Evolutionary conservation across 2,888 invertebrate species (phyloP).

Genomic region (Choristoneura rosaceana): DNA sequence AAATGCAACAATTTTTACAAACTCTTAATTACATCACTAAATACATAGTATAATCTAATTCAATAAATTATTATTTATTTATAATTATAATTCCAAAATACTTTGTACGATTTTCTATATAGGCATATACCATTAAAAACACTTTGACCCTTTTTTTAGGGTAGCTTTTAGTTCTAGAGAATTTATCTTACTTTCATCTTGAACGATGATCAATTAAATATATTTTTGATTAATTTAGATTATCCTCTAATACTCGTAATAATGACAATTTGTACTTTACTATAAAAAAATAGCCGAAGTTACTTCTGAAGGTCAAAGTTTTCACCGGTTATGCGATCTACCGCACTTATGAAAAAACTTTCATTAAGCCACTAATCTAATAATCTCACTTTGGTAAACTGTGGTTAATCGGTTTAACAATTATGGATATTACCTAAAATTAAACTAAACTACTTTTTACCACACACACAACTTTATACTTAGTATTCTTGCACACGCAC

Average conservation of each 20-base stretch:
- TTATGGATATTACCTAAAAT: slow-evolving; percentile 47
- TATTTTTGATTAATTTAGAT: no score
- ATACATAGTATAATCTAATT: slow-evolving; percentile 59
- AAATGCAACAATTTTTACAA: slow-evolving; percentile 78
- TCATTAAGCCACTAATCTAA: slow-evolving; percentile 64
- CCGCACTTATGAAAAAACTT: slow-evolving; percentile 25
- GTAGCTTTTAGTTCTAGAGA: not conserved
- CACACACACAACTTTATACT: slow-evolving; percentile 24
- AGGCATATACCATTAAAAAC: slow-evolving; percentile 27
- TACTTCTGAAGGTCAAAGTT: not conserved
- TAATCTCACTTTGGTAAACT: slow-evolving; percentile 87
- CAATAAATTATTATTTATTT: slow-evolving; percentile 72
- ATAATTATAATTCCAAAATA: slow-evolving; percentile 67
- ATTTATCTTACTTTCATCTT: no score
- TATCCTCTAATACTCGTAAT: no score
- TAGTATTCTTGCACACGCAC: slow-evolving; percentile 23
- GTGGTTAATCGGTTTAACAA: slow-evolving; percentile 79
- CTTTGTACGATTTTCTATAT: slow-evolving; percentile 75
- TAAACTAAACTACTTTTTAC: slow-evolving; percentile 36
- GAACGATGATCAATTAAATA: no score
- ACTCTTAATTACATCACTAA: slow-evolving; percentile 46
- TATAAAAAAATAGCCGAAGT: not conserved
- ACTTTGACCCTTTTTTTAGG: slow-evolving; percentile 3
- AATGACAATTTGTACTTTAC: not conserved
- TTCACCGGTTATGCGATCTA: slow-evolving; percentile 16